phyloP scores from a whole-genome alignment of 1,140 invertebrate species.

The Scylla paramamosain region DNA sequence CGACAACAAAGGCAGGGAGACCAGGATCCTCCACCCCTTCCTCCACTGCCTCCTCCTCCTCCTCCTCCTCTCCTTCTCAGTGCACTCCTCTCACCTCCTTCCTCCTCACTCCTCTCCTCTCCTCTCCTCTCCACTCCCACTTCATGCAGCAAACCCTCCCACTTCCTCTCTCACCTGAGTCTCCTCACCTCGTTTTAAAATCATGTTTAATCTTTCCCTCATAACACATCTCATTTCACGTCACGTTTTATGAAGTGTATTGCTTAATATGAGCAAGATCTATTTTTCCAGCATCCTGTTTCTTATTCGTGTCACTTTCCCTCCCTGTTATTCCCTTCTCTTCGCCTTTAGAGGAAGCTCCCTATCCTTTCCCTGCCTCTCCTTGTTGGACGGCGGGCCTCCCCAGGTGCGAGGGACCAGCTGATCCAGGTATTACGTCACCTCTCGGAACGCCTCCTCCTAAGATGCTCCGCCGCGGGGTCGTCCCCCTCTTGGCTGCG shows the following conservation, averaged over 20 bases:
- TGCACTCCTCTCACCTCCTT: not conserved
- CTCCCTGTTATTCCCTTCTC: not conserved
- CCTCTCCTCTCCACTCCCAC: not conserved
- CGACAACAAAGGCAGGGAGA: not conserved
- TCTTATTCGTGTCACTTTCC: not conserved
- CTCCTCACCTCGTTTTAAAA: not conserved
- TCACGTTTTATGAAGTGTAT: not conserved
- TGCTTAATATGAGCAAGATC: not conserved
- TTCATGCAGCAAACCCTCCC: not conserved
- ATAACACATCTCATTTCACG: not conserved
- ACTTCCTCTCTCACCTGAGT: not conserved
- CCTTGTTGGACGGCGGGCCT: too few relatives aligned
- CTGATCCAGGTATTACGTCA: constrained; percentile 13
- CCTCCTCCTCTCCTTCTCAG: not conserved
- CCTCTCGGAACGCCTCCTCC: not conserved
- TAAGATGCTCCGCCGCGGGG: not conserved
- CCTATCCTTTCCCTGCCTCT: too few relatives aligned
- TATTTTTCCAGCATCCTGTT: not conserved
- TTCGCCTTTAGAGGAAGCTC: not conserved
- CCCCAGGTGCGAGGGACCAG: not conserved
- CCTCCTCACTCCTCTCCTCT: not conserved
- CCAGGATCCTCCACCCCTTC: not conserved
- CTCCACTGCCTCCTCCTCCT: not conserved
- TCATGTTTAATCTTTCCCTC: not conserved
- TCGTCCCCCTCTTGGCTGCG: not conserved